Percentiles rank a stretch among this genome's conserved stretches.
Evolutionary conservation across 2,113 vertebrate species (phyloP).

Genomic region (Zosterops lateralis): DNA sequence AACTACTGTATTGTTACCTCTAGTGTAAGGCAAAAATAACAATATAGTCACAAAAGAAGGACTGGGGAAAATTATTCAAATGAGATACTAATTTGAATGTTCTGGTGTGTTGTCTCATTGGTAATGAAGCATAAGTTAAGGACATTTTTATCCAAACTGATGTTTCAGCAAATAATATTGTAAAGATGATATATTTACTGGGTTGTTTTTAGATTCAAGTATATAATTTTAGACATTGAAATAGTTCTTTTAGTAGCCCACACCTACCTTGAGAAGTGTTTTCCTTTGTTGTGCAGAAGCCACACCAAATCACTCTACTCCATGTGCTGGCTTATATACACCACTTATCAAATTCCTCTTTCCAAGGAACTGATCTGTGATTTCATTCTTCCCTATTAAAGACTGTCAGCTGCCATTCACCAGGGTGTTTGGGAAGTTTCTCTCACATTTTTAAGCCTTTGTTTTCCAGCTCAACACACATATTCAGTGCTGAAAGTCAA

Average conservation of each 20-base stretch:
- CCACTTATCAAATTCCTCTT: background rate
- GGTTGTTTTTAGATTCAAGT: background rate
- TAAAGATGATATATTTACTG: background rate
- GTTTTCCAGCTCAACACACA: constrained; percentile 3
- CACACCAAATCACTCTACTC: background rate
- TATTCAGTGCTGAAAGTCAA: constrained; percentile 11
- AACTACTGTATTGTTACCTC: background rate
- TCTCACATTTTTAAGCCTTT: background rate
- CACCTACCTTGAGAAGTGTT: background rate
- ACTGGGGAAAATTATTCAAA: background rate
- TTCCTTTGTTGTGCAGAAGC: background rate
- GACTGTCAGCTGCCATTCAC: constrained; percentile 7
- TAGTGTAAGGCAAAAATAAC: background rate
- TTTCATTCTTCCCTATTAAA: background rate
- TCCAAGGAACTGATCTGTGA: background rate
- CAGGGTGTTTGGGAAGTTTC: background rate
- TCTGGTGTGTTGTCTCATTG: background rate
- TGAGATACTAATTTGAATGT: background rate
- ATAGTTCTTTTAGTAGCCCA: background rate
- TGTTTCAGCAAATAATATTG: background rate
- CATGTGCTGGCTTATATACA: background rate
- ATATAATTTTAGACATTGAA: background rate
- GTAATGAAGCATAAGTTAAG: background rate
- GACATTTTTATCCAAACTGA: background rate
- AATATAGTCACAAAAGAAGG: background rate